phyloP scores from a whole-genome alignment of 2,797 vertebrate species.

The Sebastes elongatus region DNA sequence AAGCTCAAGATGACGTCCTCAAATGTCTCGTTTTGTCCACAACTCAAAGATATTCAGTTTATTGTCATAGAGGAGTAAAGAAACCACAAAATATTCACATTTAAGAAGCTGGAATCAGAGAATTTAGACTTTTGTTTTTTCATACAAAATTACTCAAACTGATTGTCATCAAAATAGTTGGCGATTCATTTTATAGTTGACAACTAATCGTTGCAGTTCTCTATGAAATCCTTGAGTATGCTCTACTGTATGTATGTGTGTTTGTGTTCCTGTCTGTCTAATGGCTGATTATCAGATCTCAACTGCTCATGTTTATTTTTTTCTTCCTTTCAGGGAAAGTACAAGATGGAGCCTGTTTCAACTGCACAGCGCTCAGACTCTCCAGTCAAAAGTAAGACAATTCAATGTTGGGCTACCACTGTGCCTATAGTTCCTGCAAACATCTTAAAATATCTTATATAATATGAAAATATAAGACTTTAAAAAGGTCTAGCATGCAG shows the following conservation, averaged over 20 bases:
- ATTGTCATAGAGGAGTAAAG: no score
- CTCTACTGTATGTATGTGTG: neutral
- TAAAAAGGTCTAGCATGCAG: neutral
- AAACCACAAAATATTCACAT: no score
- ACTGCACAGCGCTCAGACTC: slow-evolving; percentile 84
- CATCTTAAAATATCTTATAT: neutral
- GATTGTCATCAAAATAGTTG: no score
- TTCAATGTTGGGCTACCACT: neutral
- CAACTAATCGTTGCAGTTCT: no score
- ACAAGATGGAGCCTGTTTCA: slow-evolving; percentile 83
- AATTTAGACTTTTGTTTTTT: no score
- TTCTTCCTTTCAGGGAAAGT: slow-evolving; percentile 81
- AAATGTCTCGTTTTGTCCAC: no score
- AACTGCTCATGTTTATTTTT: slow-evolving; percentile 9
- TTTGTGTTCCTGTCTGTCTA: neutral
- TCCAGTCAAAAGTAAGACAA: slow-evolving; percentile 83
- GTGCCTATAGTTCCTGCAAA: neutral
- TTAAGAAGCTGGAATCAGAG: no score
- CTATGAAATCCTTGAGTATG: neutral
- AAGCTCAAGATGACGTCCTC: no score
- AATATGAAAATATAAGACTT: neutral
- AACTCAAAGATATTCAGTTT: no score
- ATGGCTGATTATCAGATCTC: neutral
- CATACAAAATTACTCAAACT: no score
- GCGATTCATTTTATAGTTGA: no score